Conservation (phyloP, 2,113 vertebrate genomes). For the Symphodus melops region DNA sequence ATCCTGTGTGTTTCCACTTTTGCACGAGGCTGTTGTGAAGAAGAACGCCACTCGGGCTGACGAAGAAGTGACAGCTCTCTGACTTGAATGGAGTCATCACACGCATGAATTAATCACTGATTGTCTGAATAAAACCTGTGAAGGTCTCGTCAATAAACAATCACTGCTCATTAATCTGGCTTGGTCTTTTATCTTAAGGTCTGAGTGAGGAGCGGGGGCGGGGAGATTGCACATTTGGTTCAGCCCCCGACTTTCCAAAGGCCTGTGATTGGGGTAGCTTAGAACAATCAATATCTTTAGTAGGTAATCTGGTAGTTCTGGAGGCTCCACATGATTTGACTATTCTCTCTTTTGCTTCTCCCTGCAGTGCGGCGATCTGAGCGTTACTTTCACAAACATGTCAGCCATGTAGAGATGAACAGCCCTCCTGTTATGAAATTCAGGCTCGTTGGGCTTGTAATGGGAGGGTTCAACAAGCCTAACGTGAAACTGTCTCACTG, state of each 20-base stretch:
- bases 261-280: constrained; percentile 27
- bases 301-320: constrained; percentile 24
- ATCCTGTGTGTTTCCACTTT: background rate
- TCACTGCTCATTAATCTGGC: constrained; percentile 45
- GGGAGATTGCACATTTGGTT: constrained; percentile 42
- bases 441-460: constrained; percentile 19
- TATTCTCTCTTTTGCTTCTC: background rate
- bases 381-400: background rate
- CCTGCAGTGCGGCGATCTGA: background rate
- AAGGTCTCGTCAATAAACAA: constrained; percentile 69
- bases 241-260: constrained; percentile 34
- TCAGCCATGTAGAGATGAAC: background rate
- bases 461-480: constrained; percentile 46
- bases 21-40: background rate
- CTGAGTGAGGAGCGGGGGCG: background rate
- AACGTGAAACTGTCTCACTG: constrained; percentile 28
- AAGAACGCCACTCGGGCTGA: background rate
- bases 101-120: constrained; percentile 21
- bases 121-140: constrained; percentile 25
- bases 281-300: constrained; percentile 26
- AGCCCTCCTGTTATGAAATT: constrained; percentile 28
- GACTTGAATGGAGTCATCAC: constrained; percentile 33
- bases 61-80: constrained; percentile 13
- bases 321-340: background rate
- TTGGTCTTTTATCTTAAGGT: constrained; percentile 15